Evolutionary conservation across 2,113 vertebrate genomes (phyloP).

Genomic region (Campylomormyrus numenius): DNA sequence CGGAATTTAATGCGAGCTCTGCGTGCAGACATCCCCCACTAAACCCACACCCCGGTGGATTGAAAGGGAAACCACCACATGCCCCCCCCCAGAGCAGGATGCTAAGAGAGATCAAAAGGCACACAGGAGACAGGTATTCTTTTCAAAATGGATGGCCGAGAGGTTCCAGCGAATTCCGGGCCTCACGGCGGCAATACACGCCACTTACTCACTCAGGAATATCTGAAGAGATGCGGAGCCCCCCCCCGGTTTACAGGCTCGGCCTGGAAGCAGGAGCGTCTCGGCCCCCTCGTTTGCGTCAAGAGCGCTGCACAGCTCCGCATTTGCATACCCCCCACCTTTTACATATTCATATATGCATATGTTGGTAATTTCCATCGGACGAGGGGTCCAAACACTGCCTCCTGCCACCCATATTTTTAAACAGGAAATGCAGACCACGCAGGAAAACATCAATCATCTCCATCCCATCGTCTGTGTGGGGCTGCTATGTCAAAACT

Average conservation of each 20-base stretch:
- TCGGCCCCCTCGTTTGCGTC: too few relatives aligned
- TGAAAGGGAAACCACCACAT: not conserved
- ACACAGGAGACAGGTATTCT: not conserved
- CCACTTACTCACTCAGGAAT: not conserved
- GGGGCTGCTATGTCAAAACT: not conserved
- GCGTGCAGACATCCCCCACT: not conserved
- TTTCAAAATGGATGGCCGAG: not conserved
- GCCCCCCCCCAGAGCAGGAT: not conserved
- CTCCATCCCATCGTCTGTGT: not conserved
- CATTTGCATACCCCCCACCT: not conserved
- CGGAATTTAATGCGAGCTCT: not conserved
- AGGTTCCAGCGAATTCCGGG: not conserved
- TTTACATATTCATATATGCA: constrained; percentile 4
- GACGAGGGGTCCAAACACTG: not conserved
- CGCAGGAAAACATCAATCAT: not conserved
- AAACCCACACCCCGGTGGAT: not conserved
- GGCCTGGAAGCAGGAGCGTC: not conserved
- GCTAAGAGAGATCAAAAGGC: not conserved
- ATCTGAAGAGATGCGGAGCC: not conserved
- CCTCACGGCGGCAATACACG: not conserved
- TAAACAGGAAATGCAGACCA: not conserved
- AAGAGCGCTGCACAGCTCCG: not conserved
- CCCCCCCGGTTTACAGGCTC: not conserved
- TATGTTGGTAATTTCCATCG: not conserved
- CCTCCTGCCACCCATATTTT: not conserved